Evolutionary conservation across 64 coral and sea anemone species (phyloP), one percentile per base, ranked within the genome.

Genomic region (Actinia tenebrosa): DNA sequence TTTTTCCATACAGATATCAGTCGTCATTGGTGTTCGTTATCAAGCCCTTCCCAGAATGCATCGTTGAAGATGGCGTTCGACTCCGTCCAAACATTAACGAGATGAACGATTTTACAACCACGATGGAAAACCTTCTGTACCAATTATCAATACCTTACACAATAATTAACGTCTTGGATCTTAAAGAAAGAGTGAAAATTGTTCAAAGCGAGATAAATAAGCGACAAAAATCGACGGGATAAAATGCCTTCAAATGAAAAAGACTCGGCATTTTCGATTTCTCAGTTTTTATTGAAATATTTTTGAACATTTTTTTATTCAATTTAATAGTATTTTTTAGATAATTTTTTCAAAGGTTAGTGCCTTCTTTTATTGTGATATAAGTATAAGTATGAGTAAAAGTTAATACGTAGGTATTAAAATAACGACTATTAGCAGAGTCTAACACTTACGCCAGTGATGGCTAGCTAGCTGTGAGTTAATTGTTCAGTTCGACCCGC

Each of bases 11-110:
- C 59, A 97, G 94, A 58, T 97, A 97, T 80, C 87, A 71, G 56
- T 80, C 79, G 17, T 97, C 94, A 50, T 20, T 90, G 25, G 45
- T 97, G 9, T 97, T 97, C 58, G 94, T 97, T 15, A 79, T 97
- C 56, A 89, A 87, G 44, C 94, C 94, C 6, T 97, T 90, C 22
- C 86, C 77, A 93, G 94, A 97, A 87, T 97, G 94, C 61, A 16
- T 97, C 16, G 6, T 79, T 1, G 75, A 92, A 19, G 91, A 97
- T 86, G 10, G 60, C 10, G 83, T 97, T 78, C 86, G 94, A 53
- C 88, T 97, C 19, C 20, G 23, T 4, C 94, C 94, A 58, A 90
- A 85, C 44, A 90, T 97, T 80, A 87, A 91, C 18, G 94, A 97
- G 60, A 50, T 93, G 8, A 0, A 84, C 9, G 53, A 85, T 8